These are phyloP conservation scores for Microplitis manilae DNA, from an alignment of 2,888 invertebrate genomes.

Conservation along the genomic window DNA sequence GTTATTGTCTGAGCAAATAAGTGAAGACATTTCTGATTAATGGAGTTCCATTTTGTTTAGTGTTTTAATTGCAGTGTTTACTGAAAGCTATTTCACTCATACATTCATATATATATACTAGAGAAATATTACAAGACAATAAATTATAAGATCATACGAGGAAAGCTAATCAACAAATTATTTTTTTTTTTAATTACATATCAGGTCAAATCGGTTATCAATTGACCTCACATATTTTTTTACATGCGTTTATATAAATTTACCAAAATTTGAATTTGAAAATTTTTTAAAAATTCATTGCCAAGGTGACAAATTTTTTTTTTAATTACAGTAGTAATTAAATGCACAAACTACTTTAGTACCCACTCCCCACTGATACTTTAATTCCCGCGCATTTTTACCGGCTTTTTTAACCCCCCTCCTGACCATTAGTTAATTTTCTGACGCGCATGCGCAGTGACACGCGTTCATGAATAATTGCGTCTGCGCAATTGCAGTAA, in stretches of 20 bases:
- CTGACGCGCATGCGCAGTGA: conserved; percentile 37
- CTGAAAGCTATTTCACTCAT: not conserved
- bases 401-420: conserved; percentile 20
- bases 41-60: not conserved
- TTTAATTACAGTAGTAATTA: not conserved
- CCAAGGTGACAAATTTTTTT: conserved; percentile 28
- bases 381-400: conserved; percentile 33
- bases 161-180: not conserved
- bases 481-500: conserved; percentile 32
- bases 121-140: not conserved
- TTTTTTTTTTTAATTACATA: not conserved
- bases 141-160: not conserved
- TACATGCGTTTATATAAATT: too few species aligned
- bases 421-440: conserved; percentile 36
- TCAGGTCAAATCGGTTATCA: too few species aligned
- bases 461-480: conserved; percentile 13
- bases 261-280: too few species aligned
- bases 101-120: not conserved
- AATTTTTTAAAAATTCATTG: conserved; percentile 13
- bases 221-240: not conserved
- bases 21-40: conserved; percentile 21
- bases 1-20: conserved; percentile 22
- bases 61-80: not conserved
- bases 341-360: not conserved
- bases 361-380: not conserved